Base-by-base conservation (phyloP, 2,797 vertebrate species). In the Danio jaintianensis region DNA sequence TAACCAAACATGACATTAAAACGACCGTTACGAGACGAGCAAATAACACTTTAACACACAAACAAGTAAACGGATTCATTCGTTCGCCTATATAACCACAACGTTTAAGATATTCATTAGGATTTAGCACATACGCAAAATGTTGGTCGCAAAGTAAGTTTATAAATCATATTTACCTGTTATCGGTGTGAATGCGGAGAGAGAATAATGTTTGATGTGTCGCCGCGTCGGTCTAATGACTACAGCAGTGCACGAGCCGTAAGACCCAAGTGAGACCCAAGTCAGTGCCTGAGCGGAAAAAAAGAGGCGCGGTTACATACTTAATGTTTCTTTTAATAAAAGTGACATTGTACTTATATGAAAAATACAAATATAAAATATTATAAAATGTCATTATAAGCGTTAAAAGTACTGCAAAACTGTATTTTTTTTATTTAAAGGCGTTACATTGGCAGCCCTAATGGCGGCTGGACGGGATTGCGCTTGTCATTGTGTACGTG, bases 181-280 rank as follows among this genome's bases (percentile, higher is more conserved):
- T 40, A 20, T 0, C 70, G 52, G 6, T 7, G 36, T 42, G 16
- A 70, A 42, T 5, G 45, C 40, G 4, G 45, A 69, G 40, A 68
- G 12, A 61, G 43, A 11, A 48, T 16, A 29, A 50, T 52, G 12
- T 75, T 62, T 38, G n/a, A 50, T 10, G 12, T 29, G 43, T 50
- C 45, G n/a, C 55, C 29, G 29, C 29, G 43, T 58, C 64, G 18
- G 16, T 22, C 55, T 48, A 61, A 50, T 61, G 63, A 78, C 76
- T 78, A 70, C 76, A 78, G 66, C 66, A 40, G 55, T 61, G 55
- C 76, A 22, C 53, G n/a, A 69, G 13, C 66, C 1, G 3, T 13
- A 78, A 76, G 76, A 78, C 76, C 76, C 76, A 29, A 29, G 29
- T 29, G 29, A 29, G 29, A 29, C n/a, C 55, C 55, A 4, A 61